Evolutionary conservation across 2,113 vertebrate genomes (phyloP), one percentile per base, ranked within the genome.

Genomic region (Aphelocoma coerulescens): DNA sequence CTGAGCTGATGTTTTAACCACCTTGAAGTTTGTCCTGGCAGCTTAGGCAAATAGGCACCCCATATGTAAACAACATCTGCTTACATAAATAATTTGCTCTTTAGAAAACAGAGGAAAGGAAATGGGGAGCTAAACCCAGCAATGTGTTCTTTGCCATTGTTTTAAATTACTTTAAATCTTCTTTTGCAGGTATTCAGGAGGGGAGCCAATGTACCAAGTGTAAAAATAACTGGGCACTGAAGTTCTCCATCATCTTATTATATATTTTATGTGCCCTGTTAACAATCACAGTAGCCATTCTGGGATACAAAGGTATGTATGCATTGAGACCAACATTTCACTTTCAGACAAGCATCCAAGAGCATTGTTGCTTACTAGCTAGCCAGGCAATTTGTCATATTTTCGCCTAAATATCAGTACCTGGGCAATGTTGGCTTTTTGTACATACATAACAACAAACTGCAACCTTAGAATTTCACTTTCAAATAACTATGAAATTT

Each of bases 171-270:
- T 97, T 79, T 14, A 44, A 63, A 85, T 96, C 77, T 98, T 97
- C 80, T 98, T 85, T 98, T 98, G 21, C 98, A 99, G 99, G 99
- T 96, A 99, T 99, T 98, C 99, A 99, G 95, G 99, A 99, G 98
- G 99, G 99, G 96, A 98, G 98, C 88, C 99, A 99, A 95, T 99
- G 99, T 96, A 99, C 99, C 51, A 99, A 99, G 95, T 99, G 99
- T 98, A 99, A 99, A 98, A 99, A 98, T 95, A 99, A 99, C 96
- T 99, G 99, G 99, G 98, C 98, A 13, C 98, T 99, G 98, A 99
- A 99, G 98, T 98, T 98, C 93, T 99, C 99, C 95, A 99, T 99
- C 97, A 98, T 99, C 78, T 97, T 99, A 67, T 97, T 99, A 44
- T 99, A 99, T 57, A 97, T 99, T 97, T 97, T 99, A 68, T 99